phyloP scores from a whole-genome alignment of 2,888 invertebrate genomes.

The Philhelius pedissequus region DNA sequence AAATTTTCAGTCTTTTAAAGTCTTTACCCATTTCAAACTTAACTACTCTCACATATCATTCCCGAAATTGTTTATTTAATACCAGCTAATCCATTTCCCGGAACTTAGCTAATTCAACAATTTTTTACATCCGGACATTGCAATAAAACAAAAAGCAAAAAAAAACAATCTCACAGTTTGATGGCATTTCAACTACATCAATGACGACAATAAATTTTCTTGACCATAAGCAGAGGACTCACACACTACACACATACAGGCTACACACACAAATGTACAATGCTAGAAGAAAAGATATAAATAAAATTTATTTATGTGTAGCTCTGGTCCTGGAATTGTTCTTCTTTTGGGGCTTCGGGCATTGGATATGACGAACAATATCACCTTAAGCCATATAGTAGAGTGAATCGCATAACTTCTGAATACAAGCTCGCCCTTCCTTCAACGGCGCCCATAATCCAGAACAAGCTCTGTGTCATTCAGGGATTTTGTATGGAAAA shows the following conservation, averaged over 20 bases:
- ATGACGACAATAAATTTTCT: constrained; percentile 11
- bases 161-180: not conserved
- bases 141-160: not conserved
- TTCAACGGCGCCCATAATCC: not conserved
- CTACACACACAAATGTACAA: not conserved
- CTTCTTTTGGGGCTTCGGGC: not conserved
- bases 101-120: not conserved
- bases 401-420: not conserved
- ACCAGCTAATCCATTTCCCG: not conserved
- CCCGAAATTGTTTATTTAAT: not conserved
- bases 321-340: not conserved
- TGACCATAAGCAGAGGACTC: not conserved
- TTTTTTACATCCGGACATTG: not conserved
- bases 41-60: not conserved
- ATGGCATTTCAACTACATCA: constrained; percentile 1
- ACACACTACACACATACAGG: not conserved
- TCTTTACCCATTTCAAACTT: not conserved
- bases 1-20: no score
- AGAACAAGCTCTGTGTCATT: not conserved
- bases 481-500: not conserved
- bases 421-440: not conserved
- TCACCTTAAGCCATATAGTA: not conserved
- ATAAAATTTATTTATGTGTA: not conserved
- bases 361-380: not conserved
- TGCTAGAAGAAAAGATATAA: not conserved